Conservation (phyloP, 2,888 invertebrate genomes). For the Amblyjoppa fuscipennis region DNA sequence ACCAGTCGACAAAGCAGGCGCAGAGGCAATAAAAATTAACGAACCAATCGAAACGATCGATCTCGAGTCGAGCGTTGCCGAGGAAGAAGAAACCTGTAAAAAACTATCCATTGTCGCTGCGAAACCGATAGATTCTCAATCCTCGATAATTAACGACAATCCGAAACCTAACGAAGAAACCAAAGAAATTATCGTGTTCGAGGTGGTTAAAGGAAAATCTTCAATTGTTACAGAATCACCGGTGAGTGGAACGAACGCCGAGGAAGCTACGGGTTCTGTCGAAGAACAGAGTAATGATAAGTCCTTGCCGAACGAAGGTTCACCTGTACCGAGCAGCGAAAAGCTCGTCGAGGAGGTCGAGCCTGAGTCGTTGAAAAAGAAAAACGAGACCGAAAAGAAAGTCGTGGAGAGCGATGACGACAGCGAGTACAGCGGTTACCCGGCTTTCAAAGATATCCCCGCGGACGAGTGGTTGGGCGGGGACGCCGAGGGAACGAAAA, state of each 20-base stretch:
- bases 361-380: slow-evolving; percentile 12
- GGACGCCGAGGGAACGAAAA: slow-evolving; percentile 25
- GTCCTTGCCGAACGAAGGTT: not conserved
- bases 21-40: slow-evolving; percentile 47
- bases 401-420: slow-evolving; percentile 58
- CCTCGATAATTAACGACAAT: slow-evolving; percentile 22
- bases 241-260: slow-evolving; percentile 39
- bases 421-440: slow-evolving; percentile 66
- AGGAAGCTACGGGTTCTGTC: slow-evolving; percentile 18
- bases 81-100: not conserved
- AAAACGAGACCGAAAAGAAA: not conserved
- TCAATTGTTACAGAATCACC: slow-evolving; percentile 74
- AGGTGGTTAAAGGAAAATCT: slow-evolving; percentile 70
- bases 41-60: slow-evolving; percentile 37
- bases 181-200: slow-evolving; percentile 35
- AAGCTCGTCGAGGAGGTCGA: slow-evolving; percentile 5
- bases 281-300: slow-evolving; percentile 30
- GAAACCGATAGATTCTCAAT: slow-evolving; percentile 1
- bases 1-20: not conserved
- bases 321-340: not conserved
- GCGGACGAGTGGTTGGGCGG: slow-evolving; percentile 74
- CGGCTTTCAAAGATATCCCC: slow-evolving; percentile 77
- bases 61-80: not conserved
- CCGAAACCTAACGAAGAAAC: slow-evolving; percentile 30
- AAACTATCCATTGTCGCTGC: not conserved